phyloP scores from a whole-genome alignment of 2,113 vertebrate genomes.

The Motacilla alba region DNA sequence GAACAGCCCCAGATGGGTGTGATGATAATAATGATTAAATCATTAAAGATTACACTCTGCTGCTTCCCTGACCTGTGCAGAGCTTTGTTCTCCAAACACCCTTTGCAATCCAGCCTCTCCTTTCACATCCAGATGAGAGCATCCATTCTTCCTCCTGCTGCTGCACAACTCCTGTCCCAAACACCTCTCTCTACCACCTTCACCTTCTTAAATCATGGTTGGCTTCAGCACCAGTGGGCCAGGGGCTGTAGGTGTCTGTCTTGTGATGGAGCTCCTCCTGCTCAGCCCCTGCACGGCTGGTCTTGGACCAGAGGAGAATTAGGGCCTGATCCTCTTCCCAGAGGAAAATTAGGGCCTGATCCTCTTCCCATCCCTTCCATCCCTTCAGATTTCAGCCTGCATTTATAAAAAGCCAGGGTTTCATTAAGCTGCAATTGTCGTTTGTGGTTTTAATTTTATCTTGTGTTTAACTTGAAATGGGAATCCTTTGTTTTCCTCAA shows the following conservation, averaged over 20 bases:
- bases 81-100: accelerated
- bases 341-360: not conserved
- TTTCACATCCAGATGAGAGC: not conserved
- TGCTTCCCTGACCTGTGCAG: not conserved
- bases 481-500: not conserved
- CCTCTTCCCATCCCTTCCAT: not conserved
- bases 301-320: not conserved
- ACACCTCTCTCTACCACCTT: not conserved
- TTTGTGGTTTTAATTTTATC: not conserved
- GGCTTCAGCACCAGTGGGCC: accelerated
- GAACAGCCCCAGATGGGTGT: not conserved
- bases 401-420: not conserved
- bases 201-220: not conserved
- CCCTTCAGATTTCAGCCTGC: not conserved
- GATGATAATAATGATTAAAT: not conserved
- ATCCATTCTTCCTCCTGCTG: not conserved
- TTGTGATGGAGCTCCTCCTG: not conserved
- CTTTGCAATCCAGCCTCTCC: not conserved
- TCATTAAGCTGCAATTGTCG: not conserved
- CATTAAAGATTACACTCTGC: not conserved
- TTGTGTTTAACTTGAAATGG: not conserved
- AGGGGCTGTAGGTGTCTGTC: not conserved
- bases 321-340: not conserved
- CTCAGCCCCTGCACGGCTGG: not conserved
- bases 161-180: not conserved